Evolutionary conservation across 2,888 invertebrate species (phyloP), one percentile per base, ranked within the genome.

Genomic region (Macrophya annulata): DNA sequence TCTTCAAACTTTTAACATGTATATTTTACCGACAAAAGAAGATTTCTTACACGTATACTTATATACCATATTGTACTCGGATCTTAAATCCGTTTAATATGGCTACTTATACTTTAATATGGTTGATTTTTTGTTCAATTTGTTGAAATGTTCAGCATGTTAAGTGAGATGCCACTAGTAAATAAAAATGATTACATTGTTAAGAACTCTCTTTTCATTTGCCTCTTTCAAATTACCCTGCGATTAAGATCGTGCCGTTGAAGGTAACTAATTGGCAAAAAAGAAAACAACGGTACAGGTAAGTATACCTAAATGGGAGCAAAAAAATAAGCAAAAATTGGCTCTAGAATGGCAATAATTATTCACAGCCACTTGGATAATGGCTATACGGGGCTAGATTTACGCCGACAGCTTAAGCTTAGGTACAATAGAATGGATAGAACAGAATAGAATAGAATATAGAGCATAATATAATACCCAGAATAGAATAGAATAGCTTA

Each of bases 261-360:
- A 37, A 31, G 68, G 37, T 68, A 37, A 68, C 68, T 68, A 68
- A 68, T 68, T 68, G 6, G 68, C 55, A 55, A 55, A 55, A 4
- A 43, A 43, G 9, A n/a, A 55, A 17, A 55, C n/a, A 55, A 55
- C 55, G 55, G 1, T 55, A 55, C n/a, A 55, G 2, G 43, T 43
- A 43, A 9, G n/a, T 62, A 31, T 55, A 55, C 55, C 6, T 48
- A 48, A 48, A 9, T 48, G 48, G 9, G 10, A 21, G 12, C 12
- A 12, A 62, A 4, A 21, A 62, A 31, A 10, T 31, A 62, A 62
- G 31, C 68, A 37, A 37, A 37, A 37, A 68, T 37, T 68, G 37
- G 37, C 37, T 68, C 68, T 25, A 17, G 37, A 68, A 68, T 37
- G 68, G 68, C 37, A 8, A 68, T 68, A 68, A 68, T 68, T 68